Base-by-base conservation (phyloP, 37 sponge, comb jelly and placozoan genomes). In the Sycon ciliatum region DNA sequence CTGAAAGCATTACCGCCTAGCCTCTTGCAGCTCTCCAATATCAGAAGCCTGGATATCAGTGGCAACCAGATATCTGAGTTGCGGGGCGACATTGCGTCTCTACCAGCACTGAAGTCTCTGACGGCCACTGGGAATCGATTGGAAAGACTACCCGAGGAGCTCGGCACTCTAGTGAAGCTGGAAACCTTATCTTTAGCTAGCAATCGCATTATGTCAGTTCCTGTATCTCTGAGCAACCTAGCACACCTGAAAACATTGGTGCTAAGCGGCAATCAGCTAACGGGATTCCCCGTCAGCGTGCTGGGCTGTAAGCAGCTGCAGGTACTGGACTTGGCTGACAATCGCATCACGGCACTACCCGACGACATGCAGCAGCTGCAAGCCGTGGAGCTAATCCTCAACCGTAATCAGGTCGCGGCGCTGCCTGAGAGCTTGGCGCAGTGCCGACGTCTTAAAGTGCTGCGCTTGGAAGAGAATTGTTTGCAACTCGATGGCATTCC, bases 391-490 rank as follows among this genome's bases (percentile, higher is more conserved):
- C 37, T 91, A 29, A 87, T 83, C 52, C 28, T 91, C 42, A 87
- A 84, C 46, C 11, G 56, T 16, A 91, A 91, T 53, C 73, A 66
- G 9, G 24, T 91, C 0, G 9, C 68, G 4, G 36, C 62, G 1
- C 66, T 91, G 1, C 92, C 92, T 13, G 72, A 54, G 0, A 30
- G 38, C 11, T 54, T 90, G 23, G 80, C 89, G 18, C 53, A 22
- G 23, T 82, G 89, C 36, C 26, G 39, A 70, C 76, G 79, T 30
- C 60, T 91, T 11, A 87, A 87, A 53, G 86, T 91, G 2, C 57
- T 91, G 30, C 57, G 92, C 36, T 69, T 83, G 38, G 82, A 86
- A 28, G 82, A 91, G 73, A 91, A 91, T 58, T 65, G 40, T n/a
- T 39, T 91, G 7, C 13, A 55, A 3, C 33, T 87, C 23, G 38